These are phyloP conservation scores for Camponotus fellah DNA, from an alignment of 2,888 invertebrate genomes.

Conservation along the genomic window DNA sequence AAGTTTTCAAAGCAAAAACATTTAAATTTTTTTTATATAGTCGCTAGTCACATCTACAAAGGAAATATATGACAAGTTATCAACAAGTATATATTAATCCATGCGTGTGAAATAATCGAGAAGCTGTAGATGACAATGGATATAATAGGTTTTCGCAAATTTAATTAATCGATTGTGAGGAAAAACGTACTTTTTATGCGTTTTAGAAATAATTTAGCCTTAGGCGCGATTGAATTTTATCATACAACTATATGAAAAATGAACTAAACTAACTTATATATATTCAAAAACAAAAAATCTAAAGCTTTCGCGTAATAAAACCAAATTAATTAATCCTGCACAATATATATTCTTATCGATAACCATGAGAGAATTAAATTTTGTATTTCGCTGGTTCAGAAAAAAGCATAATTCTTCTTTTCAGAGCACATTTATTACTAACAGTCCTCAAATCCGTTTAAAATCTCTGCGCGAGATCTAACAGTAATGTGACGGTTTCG, in stretches of 20 bases:
- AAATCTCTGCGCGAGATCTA: conserved; percentile 10
- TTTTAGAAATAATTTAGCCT: conserved; percentile 37
- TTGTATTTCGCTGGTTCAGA: neutral
- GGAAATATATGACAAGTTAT: conserved; percentile 33
- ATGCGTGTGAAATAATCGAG: conserved; percentile 13
- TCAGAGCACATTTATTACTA: neutral
- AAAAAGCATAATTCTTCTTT: conserved; percentile 21
- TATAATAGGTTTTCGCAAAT: conserved; percentile 24
- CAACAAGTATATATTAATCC: conserved; percentile 12
- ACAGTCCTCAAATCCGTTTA: conserved; percentile 31
- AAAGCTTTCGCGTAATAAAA: neutral
- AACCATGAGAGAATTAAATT: neutral
- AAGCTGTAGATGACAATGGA: conserved; percentile 25
- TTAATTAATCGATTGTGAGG: conserved; percentile 43
- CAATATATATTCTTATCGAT: neutral
- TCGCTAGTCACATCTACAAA: conserved; percentile 42
- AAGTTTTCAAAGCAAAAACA: conserved; percentile 10
- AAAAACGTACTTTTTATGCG: neutral
- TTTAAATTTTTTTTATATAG: conserved; percentile 12
- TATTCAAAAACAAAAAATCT: conserved; percentile 21
- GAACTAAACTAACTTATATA: conserved; percentile 17
- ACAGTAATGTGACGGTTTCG: conserved; percentile 25
- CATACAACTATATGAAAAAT: conserved; percentile 30
- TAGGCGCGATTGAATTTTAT: neutral
- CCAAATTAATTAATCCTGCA: conserved; percentile 12